These are phyloP conservation scores for Cossypha polioptera DNA, from an alignment of 2,797 vertebrate genomes.

Conservation along the genomic window DNA sequence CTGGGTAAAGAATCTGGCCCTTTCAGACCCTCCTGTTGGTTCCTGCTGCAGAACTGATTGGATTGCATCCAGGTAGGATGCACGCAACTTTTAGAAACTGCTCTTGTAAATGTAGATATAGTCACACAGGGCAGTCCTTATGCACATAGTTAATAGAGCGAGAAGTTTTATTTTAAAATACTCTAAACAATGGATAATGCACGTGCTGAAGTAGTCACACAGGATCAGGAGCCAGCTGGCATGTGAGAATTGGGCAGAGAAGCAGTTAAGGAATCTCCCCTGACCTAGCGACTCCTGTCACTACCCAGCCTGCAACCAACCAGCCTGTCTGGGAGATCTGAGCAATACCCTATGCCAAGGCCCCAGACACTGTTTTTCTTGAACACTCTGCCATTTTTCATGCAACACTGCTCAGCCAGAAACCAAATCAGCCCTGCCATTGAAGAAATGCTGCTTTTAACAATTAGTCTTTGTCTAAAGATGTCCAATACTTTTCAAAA, in stretches of 20 bases:
- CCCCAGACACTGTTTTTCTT: background rate
- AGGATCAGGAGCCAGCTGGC: background rate
- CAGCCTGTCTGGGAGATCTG: rapidly evolving
- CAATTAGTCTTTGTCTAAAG: conserved; percentile 51
- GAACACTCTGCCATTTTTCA: background rate
- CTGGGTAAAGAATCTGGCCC: background rate
- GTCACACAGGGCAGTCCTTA: background rate
- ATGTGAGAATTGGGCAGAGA: background rate
- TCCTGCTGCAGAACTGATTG: background rate
- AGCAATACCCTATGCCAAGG: background rate
- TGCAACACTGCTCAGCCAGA: background rate
- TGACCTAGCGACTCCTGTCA: rapidly evolving
- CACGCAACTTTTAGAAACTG: background rate
- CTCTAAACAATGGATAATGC: background rate
- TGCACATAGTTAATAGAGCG: background rate
- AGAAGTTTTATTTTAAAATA: background rate
- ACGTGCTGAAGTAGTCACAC: background rate
- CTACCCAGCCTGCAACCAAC: background rate
- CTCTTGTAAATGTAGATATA: background rate
- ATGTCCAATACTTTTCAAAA: conserved; percentile 36
- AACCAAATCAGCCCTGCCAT: background rate
- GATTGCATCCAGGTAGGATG: background rate
- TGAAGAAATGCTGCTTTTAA: conserved; percentile 48
- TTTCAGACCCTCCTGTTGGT: background rate
- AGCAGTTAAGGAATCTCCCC: background rate